These are phyloP conservation scores for Tortricodes alternella DNA, from an alignment of 2,888 invertebrate species.

Conservation along the genomic window DNA sequence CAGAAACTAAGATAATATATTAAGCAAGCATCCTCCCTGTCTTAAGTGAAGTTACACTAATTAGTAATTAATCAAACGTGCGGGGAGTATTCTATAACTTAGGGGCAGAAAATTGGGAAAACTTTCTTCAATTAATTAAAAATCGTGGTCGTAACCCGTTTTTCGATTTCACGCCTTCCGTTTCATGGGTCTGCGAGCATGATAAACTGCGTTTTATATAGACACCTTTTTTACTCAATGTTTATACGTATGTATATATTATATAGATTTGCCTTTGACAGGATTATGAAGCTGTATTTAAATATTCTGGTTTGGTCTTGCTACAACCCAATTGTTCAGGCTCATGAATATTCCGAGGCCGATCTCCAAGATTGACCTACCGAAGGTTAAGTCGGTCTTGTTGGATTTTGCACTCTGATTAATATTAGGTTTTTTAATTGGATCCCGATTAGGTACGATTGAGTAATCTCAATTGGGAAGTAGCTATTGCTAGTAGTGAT, in stretches of 20 bases:
- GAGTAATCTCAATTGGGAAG: no score
- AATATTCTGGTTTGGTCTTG: neutral
- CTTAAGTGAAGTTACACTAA: no score
- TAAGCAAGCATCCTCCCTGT: no score
- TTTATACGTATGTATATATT: no score
- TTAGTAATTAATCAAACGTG: no score
- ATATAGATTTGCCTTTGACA: no score
- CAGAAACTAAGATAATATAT: no score
- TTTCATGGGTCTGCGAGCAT: neutral
- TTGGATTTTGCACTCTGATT: neutral
- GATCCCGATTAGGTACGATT: neutral
- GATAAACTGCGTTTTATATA: neutral
- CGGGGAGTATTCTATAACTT: neutral
- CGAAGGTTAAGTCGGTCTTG: neutral
- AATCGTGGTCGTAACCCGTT: conserved; percentile 1
- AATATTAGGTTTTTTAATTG: neutral
- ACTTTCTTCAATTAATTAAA: neutral
- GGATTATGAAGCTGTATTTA: no score
- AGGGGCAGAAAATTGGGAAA: neutral
- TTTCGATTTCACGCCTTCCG: neutral
- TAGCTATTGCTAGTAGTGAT: no score
- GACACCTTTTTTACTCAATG: neutral
- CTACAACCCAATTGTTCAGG: neutral
- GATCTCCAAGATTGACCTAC: conserved; percentile 3
- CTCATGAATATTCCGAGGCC: conserved; percentile 13